Percentiles rank a stretch among this genome's conserved stretches.
Evolutionary conservation across 1,140 invertebrate species (phyloP).

Genomic region (Drosophila serrata): DNA sequence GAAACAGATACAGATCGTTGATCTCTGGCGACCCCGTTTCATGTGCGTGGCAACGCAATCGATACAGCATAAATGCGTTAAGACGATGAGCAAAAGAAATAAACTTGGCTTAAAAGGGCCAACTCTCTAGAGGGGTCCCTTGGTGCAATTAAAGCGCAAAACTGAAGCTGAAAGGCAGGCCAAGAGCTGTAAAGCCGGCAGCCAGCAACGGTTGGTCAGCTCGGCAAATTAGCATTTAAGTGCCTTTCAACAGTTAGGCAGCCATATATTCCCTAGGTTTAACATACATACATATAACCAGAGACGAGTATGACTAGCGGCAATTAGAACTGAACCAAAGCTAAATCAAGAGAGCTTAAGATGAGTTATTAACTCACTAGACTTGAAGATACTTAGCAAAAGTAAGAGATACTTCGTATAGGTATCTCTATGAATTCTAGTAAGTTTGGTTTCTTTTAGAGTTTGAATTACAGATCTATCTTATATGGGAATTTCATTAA

Average conservation of each 20-base stretch:
- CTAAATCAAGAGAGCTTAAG: neutral
- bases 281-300: conserved; percentile 10
- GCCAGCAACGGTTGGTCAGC: conserved; percentile 44
- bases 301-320: conserved; percentile 36
- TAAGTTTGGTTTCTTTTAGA: neutral
- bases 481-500: neutral
- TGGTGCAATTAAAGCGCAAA: conserved; percentile 68
- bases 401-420: neutral
- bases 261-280: conserved; percentile 6
- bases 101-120: conserved; percentile 29
- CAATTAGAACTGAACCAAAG: conserved; percentile 44
- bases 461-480: neutral
- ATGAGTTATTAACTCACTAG: neutral
- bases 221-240: conserved; percentile 73
- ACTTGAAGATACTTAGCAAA: conserved; percentile 4
- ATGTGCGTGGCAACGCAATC: conserved; percentile 44
- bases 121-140: conserved; percentile 33
- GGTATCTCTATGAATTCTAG: neutral
- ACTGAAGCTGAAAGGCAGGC: conserved; percentile 58
- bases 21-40: conserved; percentile 43
- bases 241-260: conserved; percentile 62
- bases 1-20: conserved; percentile 44
- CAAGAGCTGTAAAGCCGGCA: conserved; percentile 32
- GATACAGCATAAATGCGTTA: conserved; percentile 19
- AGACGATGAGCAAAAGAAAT: neutral